Evolutionary conservation across 2,888 invertebrate genomes (phyloP).

Genomic region (Blastobasis lacticolella): DNA sequence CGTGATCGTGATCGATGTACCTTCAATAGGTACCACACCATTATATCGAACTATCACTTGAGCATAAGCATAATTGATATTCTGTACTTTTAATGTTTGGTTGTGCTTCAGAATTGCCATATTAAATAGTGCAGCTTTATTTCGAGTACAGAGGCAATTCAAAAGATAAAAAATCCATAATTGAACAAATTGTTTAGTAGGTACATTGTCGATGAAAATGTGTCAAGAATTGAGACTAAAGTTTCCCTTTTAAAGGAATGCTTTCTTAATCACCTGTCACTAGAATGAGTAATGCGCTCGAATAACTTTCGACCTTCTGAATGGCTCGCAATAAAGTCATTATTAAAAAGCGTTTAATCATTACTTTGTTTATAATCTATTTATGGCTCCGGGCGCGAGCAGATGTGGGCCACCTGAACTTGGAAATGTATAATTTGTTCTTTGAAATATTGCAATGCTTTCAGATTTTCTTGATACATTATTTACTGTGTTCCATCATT

Average conservation of each 20-base stretch:
- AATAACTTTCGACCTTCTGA: constrained; percentile 20
- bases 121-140: not conserved
- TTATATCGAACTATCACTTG: too few species aligned
- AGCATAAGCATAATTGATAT: too few species aligned
- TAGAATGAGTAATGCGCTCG: constrained; percentile 25
- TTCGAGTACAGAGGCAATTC: not conserved
- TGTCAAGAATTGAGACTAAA: constrained; percentile 17
- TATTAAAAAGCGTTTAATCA: constrained; percentile 32
- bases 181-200: constrained; percentile 1
- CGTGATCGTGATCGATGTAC: too few species aligned
- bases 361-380: constrained; percentile 2
- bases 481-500: too few species aligned
- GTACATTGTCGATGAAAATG: constrained; percentile 8
- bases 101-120: too few species aligned
- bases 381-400: constrained; percentile 1
- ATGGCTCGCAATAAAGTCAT: constrained; percentile 16
- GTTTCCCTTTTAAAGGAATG: constrained; percentile 25
- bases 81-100: too few species aligned
- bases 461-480: too few species aligned
- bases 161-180: not conserved
- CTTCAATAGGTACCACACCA: too few species aligned
- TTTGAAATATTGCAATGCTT: too few species aligned
- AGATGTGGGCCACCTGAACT: not conserved
- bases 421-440: too few species aligned
- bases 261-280: constrained; percentile 29